Conservation (phyloP, 2,797 vertebrate species). For the Diplodus sargus region DNA sequence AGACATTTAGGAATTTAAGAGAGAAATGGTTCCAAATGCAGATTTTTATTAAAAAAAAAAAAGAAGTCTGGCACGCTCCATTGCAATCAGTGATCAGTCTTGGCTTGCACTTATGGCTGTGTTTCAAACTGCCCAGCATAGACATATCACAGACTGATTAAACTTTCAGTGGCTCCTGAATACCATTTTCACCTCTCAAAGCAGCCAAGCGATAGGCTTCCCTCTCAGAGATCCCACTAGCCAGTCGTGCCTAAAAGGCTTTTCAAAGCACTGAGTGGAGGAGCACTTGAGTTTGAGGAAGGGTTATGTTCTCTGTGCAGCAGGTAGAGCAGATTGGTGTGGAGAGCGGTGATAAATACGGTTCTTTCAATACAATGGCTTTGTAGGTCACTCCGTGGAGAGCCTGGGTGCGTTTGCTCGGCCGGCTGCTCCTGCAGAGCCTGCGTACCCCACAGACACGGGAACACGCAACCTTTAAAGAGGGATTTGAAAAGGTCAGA, state of each 20-base stretch:
- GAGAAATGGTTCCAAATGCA: constrained; percentile 14
- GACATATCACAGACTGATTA: constrained; percentile 72
- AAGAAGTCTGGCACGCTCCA: neutral
- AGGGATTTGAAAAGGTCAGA: constrained; percentile 85
- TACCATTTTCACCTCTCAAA: constrained; percentile 72
- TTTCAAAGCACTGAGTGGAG: constrained; percentile 72
- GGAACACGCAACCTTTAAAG: constrained; percentile 83
- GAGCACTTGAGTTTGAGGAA: constrained; percentile 73
- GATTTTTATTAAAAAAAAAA: neutral
- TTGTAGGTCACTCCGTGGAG: constrained; percentile 81
- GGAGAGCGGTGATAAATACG: constrained; percentile 80
- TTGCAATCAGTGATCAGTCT: constrained; percentile 22
- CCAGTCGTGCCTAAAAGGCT: constrained; percentile 73
- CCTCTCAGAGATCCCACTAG: constrained; percentile 65
- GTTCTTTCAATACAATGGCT: constrained; percentile 85
- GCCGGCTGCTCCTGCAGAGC: constrained; percentile 70
- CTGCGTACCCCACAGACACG: constrained; percentile 70
- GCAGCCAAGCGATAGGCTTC: constrained; percentile 62
- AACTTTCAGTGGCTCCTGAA: constrained; percentile 73
- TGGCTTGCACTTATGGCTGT: constrained; percentile 15
- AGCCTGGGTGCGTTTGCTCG: constrained; percentile 71
- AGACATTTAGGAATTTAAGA: constrained; percentile 3
- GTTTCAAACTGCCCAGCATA: constrained; percentile 52
- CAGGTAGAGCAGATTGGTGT: constrained; percentile 65
- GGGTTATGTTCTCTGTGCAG: constrained; percentile 67